These are phyloP conservation scores for Xiphophorus hellerii DNA, from an alignment of 2,113 vertebrate genomes.

Conservation along the genomic window DNA sequence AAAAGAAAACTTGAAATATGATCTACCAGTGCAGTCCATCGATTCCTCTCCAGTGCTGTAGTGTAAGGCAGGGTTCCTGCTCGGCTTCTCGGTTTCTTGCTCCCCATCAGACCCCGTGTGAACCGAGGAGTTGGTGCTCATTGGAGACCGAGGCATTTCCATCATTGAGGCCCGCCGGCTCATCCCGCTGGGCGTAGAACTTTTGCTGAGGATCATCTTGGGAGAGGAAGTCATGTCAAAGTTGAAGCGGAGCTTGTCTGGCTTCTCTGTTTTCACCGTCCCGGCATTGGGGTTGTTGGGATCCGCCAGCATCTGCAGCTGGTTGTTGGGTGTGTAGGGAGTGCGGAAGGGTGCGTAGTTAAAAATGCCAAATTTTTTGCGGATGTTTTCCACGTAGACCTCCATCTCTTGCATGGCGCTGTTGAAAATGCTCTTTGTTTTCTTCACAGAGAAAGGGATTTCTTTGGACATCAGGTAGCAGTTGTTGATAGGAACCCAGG, in stretches of 20 bases:
- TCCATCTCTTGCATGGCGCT: constrained; percentile 99
- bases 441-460: constrained; percentile 99
- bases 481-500: constrained; percentile 99
- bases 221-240: constrained; percentile 97
- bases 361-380: constrained; percentile 94
- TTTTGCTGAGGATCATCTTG: constrained; percentile 93
- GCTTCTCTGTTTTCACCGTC: constrained; percentile 91
- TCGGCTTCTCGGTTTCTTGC: constrained; percentile 88
- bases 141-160: constrained; percentile 95
- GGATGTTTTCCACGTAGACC: constrained; percentile 97
- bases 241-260: constrained; percentile 94
- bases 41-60: constrained; percentile 97
- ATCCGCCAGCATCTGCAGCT: constrained; percentile 96
- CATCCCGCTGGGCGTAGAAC: constrained; percentile 84
- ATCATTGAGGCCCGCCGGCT: constrained; percentile 91
- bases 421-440: constrained; percentile 99
- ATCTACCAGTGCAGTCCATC: constrained; percentile 91
- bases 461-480: constrained; percentile 99
- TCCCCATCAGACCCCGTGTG: constrained; percentile 97
- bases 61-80: constrained; percentile 88
- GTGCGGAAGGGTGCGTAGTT: constrained; percentile 98
- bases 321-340: constrained; percentile 95
- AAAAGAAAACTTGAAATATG: neutral
- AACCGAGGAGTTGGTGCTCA: constrained; percentile 97
- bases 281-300: constrained; percentile 90